Evolutionary conservation across 1,140 invertebrate genomes (phyloP).

Genomic region (Bilobella aurantiaca): DNA sequence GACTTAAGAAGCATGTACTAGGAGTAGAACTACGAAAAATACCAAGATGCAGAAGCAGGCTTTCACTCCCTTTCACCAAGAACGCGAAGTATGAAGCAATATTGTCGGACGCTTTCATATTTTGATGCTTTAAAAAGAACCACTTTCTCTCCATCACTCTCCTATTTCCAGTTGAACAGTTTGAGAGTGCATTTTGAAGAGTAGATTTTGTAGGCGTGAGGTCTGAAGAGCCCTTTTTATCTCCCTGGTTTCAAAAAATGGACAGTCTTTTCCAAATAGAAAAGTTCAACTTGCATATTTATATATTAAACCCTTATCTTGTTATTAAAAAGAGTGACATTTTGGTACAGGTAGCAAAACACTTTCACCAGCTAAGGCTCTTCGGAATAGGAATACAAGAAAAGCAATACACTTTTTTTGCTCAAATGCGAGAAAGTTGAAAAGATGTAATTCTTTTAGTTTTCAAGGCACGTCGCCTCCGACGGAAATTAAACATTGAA

Average conservation of each 20-base stretch:
- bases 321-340: not conserved
- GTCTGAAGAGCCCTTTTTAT: not conserved
- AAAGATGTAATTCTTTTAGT: constrained; percentile 3
- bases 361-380: not conserved
- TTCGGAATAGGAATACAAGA: not conserved
- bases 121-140: too few species aligned
- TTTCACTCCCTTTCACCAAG: not conserved
- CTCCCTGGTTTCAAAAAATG: not conserved
- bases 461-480: constrained; percentile 26
- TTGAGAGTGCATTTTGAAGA: not conserved
- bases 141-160: not conserved
- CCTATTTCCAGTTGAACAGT: not conserved
- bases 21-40: not conserved
- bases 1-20: not conserved
- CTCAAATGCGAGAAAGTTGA: not conserved
- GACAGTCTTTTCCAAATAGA: not conserved
- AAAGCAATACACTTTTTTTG: not conserved
- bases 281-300: not conserved
- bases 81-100: not conserved
- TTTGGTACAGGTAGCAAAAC: not conserved
- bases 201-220: not conserved
- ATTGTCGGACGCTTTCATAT: not conserved
- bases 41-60: too few species aligned
- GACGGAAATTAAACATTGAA: constrained; percentile 31
- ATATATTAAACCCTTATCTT: not conserved